Percentiles rank a stretch among this genome's conserved stretches.
phyloP scores from a whole-genome alignment of 2,888 invertebrate species.

The Leptinotarsa rubiginosa region DNA sequence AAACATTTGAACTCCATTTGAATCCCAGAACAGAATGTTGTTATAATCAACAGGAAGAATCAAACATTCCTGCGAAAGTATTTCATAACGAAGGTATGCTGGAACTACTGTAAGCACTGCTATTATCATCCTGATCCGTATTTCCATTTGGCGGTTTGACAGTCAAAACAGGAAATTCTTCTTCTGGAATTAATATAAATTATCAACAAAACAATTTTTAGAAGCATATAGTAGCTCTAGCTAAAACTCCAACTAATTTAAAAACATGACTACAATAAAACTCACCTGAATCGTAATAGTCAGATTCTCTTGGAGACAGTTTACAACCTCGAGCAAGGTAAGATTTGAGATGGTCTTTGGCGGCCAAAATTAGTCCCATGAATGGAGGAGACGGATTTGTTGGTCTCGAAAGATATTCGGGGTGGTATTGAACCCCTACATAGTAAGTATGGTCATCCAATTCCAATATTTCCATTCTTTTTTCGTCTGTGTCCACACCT shows the following conservation, averaged over 20 bases:
- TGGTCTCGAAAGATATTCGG: conserved; percentile 95
- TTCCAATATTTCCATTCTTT: conserved; percentile 95
- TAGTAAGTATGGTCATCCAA: conserved; percentile 91
- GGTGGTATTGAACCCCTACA: conserved; percentile 97
- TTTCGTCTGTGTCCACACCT: conserved; percentile 81
- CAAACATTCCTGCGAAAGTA: neutral
- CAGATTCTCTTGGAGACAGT: conserved; percentile 79
- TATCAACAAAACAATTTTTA: neutral
- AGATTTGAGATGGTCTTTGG: conserved; percentile 81
- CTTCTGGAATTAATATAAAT: conserved; percentile 50
- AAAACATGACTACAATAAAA: neutral
- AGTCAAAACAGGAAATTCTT: conserved; percentile 50
- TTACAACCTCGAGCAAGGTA: conserved; percentile 81
- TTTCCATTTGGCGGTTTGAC: conserved; percentile 50
- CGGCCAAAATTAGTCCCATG: conserved; percentile 91
- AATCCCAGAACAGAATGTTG: neutral
- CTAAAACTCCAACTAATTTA: too few species aligned
- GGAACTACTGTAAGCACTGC: conserved; percentile 61
- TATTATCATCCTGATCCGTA: conserved; percentile 57
- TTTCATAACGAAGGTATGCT: conserved; percentile 40
- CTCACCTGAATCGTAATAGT: conserved; percentile 76
- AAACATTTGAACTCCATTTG: neutral
- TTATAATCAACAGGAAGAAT: neutral
- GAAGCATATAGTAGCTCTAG: too few species aligned
- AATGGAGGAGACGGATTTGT: conserved; percentile 95